phyloP scores from a whole-genome alignment of 2,888 invertebrate species.

The Heliconius ethilla region DNA sequence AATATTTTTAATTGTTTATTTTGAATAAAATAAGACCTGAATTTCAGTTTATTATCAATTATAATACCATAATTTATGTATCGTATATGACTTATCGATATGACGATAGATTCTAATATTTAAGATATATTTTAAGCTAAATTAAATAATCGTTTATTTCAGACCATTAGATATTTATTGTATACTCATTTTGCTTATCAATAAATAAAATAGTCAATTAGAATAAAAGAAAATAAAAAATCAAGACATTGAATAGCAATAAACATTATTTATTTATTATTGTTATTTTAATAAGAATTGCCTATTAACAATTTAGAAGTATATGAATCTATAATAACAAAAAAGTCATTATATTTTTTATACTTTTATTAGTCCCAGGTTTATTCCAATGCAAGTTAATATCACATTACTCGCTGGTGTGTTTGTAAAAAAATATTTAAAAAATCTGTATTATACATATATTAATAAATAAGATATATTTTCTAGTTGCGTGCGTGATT shows the following conservation, averaged over 20 bases:
- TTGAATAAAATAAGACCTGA: too few relatives aligned
- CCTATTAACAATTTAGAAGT: neutral
- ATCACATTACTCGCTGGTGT: too few relatives aligned
- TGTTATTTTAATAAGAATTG: neutral
- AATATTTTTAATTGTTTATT: neutral
- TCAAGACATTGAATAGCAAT: neutral
- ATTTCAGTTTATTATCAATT: neutral
- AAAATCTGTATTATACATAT: neutral
- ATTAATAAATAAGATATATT: constrained; percentile 3
- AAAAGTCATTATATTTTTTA: neutral
- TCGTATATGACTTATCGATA: neutral
- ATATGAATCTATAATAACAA: too few relatives aligned
- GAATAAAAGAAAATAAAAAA: neutral
- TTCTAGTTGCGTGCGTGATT: constrained; percentile 25
- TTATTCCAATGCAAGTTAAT: too few relatives aligned
- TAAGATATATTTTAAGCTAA: neutral
- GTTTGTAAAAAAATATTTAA: neutral
- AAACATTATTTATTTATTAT: neutral
- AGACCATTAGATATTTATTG: neutral
- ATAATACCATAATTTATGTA: neutral
- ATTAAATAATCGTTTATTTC: neutral
- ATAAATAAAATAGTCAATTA: neutral
- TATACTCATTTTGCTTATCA: too few relatives aligned
- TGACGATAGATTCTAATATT: neutral
- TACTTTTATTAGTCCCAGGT: neutral